phyloP scores from a whole-genome alignment of 2,797 vertebrate genomes.

The Leucoraja ocellata region DNA sequence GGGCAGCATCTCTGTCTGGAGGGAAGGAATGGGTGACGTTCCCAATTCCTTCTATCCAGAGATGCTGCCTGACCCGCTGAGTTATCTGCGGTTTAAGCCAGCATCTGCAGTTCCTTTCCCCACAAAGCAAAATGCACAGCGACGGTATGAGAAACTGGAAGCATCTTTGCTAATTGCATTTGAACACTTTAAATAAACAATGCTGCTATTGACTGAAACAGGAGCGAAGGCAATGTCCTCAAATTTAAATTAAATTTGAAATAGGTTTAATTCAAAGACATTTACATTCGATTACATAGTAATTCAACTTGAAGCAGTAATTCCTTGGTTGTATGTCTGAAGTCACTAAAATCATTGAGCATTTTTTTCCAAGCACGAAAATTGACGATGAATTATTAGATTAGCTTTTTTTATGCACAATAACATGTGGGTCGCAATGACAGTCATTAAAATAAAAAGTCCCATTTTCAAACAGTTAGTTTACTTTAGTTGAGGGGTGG shows the following conservation, averaged over 20 bases:
- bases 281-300: not conserved
- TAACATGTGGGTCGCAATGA: not conserved
- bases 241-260: conserved; percentile 16
- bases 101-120: too few species aligned
- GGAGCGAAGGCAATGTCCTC: not conserved
- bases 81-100: too few species aligned
- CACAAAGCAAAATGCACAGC: not conserved
- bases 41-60: too few species aligned
- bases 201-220: not conserved
- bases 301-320: not conserved
- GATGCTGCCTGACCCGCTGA: too few species aligned
- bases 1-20: too few species aligned
- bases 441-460: too few species aligned
- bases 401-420: too few species aligned
- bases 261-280: not conserved
- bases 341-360: not conserved
- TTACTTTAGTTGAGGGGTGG: too few species aligned
- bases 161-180: not conserved
- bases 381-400: not conserved
- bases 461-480: not conserved
- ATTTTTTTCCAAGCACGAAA: not conserved
- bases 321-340: not conserved
- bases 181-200: not conserved
- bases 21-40: too few species aligned
- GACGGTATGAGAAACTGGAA: not conserved